phyloP scores from a whole-genome alignment of 2,797 vertebrate genomes.

The Chloroceryle inda region DNA sequence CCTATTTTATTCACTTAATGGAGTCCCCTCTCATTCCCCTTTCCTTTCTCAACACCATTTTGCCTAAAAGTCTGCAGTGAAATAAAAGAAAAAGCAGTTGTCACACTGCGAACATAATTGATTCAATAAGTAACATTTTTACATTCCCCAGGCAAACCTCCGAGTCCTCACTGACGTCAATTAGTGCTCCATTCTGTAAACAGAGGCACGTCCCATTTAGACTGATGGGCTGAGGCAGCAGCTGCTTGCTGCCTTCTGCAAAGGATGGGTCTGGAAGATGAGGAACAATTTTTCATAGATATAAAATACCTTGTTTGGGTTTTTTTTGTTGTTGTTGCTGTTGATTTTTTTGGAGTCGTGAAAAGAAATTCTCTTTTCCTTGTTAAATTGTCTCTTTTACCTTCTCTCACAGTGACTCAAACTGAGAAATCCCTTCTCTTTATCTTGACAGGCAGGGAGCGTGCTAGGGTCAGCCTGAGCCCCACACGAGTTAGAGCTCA shows the following conservation, averaged over 20 bases:
- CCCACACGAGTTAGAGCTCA: neutral
- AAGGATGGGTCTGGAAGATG: neutral
- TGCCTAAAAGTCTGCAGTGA: constrained; percentile 9
- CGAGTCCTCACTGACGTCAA: constrained; percentile 14
- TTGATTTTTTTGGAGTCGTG: neutral
- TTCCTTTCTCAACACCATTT: neutral
- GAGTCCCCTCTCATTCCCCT: neutral
- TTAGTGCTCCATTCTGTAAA: constrained; percentile 48
- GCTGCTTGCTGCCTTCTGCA: neutral
- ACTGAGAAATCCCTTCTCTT: neutral
- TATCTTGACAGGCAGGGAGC: neutral
- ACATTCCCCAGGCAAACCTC: constrained; percentile 60
- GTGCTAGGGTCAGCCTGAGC: neutral
- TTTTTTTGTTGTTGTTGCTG: too few relatives aligned
- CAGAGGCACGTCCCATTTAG: constrained; percentile 26
- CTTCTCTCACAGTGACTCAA: neutral
- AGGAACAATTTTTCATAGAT: neutral
- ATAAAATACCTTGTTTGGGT: neutral
- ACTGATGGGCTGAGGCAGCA: neutral
- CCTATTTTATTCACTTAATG: constrained; percentile 29
- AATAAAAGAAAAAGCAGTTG: constrained; percentile 14
- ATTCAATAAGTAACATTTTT: constrained; percentile 63
- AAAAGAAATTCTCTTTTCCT: neutral
- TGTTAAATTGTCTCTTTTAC: neutral
- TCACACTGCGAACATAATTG: constrained; percentile 63